Conservation (phyloP, 2,113 vertebrate genomes). For the Genyomyrus donnyi region DNA sequence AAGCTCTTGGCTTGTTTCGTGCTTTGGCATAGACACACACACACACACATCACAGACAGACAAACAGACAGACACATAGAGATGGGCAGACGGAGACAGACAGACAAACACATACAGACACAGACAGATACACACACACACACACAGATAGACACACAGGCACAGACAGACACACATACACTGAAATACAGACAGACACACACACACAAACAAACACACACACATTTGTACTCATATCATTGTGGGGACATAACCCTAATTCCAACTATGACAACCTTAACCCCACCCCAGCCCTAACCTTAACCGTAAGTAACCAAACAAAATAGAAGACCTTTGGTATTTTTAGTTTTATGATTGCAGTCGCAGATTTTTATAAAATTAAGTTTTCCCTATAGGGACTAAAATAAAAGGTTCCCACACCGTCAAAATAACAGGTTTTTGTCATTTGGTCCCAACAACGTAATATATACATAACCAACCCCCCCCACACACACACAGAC, state of each 20-base stretch:
- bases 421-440: neutral
- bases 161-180: too few species aligned
- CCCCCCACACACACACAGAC: neutral
- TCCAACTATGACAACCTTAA: too few species aligned
- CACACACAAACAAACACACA: too few species aligned
- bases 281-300: too few species aligned
- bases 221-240: too few species aligned
- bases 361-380: neutral
- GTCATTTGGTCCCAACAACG: neutral
- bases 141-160: too few species aligned
- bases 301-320: too few species aligned
- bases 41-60: neutral
- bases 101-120: too few species aligned
- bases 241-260: neutral
- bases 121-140: too few species aligned
- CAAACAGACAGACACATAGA: neutral
- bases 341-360: neutral
- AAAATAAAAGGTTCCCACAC: neutral
- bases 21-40: neutral
- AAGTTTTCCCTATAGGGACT: neutral
- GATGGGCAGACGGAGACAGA: too few species aligned
- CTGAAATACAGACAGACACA: too few species aligned
- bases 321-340: too few species aligned
- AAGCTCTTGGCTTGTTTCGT: neutral
- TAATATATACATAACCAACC: neutral